Conservation (phyloP, 2,888 invertebrate genomes). For the Sarcophaga variegata region DNA sequence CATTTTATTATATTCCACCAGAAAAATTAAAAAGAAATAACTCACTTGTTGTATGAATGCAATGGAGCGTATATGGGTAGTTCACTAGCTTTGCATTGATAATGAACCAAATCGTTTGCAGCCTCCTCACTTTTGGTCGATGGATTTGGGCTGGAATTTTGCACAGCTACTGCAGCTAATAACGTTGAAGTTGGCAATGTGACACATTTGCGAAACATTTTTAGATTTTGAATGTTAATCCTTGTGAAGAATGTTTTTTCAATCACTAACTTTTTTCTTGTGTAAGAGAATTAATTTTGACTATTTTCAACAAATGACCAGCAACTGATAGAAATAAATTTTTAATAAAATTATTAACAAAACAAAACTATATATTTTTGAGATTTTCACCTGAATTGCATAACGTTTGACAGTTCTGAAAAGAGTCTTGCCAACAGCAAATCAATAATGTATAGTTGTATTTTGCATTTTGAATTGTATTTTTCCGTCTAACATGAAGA, state of each 20-base stretch:
- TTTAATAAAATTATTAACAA: slow-evolving; percentile 36
- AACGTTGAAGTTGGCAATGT: slow-evolving; percentile 72
- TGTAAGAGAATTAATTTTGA: slow-evolving; percentile 54
- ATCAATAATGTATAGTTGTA: neutral
- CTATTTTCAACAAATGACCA: slow-evolving; percentile 68
- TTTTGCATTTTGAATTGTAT: neutral
- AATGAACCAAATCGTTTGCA: slow-evolving; percentile 69
- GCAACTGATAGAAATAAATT: slow-evolving; percentile 53
- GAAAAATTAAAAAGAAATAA: neutral
- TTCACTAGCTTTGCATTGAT: slow-evolving; percentile 78
- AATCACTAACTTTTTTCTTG: neutral
- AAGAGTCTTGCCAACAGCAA: slow-evolving; percentile 22
- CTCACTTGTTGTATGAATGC: slow-evolving; percentile 74
- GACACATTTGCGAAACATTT: slow-evolving; percentile 72
- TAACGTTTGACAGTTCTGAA: slow-evolving; percentile 68
- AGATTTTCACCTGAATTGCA: slow-evolving; percentile 70
- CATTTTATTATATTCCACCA: neutral
- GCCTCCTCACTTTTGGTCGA: slow-evolving; percentile 44
- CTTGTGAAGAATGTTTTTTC: neutral
- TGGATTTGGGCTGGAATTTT: slow-evolving; percentile 49
- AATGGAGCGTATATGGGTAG: slow-evolving; percentile 79
- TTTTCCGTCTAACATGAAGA: too few relatives aligned
- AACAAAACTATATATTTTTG: slow-evolving; percentile 26
- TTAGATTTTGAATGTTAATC: slow-evolving; percentile 9
- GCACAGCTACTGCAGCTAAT: slow-evolving; percentile 75